A percentile compares a stretch with the other conserved stretches of the same genome.
Conservation (phyloP, 2,888 invertebrate genomes). For the Capitulum mitella region DNA sequence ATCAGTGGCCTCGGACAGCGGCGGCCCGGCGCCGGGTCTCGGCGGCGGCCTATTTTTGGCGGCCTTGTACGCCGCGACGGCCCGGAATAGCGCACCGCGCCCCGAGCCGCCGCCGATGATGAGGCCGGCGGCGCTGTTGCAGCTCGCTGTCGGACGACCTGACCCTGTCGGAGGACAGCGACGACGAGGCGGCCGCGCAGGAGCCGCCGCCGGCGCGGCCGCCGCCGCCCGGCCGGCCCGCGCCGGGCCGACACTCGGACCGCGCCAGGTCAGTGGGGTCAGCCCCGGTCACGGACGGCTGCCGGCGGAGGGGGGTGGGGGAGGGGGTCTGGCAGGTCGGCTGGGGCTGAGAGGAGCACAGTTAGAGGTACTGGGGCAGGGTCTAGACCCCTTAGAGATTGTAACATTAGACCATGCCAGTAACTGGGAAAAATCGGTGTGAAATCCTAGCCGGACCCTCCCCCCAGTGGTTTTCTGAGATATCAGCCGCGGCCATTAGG, state of each 20-base stretch:
- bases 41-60: too few relatives aligned
- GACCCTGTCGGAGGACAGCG: background rate
- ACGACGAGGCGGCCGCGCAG: background rate
- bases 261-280: background rate
- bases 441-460: too few relatives aligned
- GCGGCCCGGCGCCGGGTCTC: too few relatives aligned
- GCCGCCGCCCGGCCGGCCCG: background rate
- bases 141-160: conserved; percentile 1
- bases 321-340: background rate
- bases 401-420: too few relatives aligned
- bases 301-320: background rate
- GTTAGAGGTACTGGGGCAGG: too few relatives aligned
- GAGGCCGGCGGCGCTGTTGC: background rate
- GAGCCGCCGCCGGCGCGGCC: background rate
- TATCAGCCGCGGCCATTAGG: too few relatives aligned
- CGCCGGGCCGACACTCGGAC: background rate
- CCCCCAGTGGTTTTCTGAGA: too few relatives aligned
- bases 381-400: too few relatives aligned
- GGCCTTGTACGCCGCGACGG: too few relatives aligned
- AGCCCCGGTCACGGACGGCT: background rate
- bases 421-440: too few relatives aligned
- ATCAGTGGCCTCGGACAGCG: too few relatives aligned
- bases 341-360: background rate
- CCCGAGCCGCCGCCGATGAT: background rate
- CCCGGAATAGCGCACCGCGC: too few relatives aligned